Conservation (phyloP, 2,113 vertebrate species). For the Athene cunicularia region DNA sequence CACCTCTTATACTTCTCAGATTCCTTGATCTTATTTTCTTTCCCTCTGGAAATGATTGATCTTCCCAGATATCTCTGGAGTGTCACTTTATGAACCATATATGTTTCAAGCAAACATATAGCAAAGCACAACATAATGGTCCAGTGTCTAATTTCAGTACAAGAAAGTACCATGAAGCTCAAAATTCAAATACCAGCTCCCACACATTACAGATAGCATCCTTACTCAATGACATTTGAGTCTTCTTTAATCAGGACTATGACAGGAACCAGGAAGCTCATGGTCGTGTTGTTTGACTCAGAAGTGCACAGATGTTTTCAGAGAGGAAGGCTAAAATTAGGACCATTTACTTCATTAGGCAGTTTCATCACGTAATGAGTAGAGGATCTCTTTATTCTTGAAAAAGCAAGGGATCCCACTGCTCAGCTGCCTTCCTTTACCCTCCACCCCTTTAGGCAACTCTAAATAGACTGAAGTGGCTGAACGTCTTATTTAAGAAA, state of each 20-base stretch:
- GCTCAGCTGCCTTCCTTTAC: not conserved
- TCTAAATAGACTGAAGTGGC: not conserved
- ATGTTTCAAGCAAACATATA: not conserved
- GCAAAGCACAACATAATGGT: not conserved
- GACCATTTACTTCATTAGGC: not conserved
- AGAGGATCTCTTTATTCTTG: not conserved
- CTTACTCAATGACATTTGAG: not conserved
- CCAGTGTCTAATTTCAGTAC: not conserved
- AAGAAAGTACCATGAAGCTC: not conserved
- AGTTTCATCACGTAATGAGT: not conserved
- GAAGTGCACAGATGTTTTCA: slow-evolving; percentile 43
- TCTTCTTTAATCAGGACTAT: slow-evolving; percentile 1
- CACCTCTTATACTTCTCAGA: not conserved
- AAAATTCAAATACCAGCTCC: not conserved
- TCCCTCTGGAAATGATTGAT: not conserved
- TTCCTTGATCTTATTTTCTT: not conserved
- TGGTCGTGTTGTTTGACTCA: slow-evolving; percentile 25
- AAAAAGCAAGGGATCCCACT: not conserved
- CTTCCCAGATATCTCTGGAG: not conserved
- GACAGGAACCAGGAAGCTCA: slow-evolving; percentile 41
- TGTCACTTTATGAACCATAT: not conserved
- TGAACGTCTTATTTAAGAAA: not conserved
- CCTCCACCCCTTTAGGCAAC: not conserved
- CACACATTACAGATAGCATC: not conserved
- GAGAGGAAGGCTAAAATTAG: slow-evolving; percentile 43